A percentile compares a stretch with the other conserved stretches of the same genome.
These are phyloP conservation scores for Orientallactaga bullata DNA, from an alignment of 2,113 vertebrate species.

Conservation along the genomic window DNA sequence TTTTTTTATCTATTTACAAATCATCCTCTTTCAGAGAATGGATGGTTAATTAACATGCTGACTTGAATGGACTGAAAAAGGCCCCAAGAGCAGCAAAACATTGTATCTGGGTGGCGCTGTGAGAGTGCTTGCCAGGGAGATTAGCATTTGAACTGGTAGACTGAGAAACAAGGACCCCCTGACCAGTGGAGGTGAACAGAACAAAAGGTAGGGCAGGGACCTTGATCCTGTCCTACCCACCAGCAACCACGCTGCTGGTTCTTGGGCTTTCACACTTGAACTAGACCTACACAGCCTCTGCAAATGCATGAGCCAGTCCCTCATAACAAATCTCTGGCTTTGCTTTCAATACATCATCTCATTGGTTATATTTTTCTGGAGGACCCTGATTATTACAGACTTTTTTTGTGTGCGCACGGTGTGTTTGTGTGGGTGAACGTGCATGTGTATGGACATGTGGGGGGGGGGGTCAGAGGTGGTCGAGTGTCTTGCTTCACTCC, in stretches of 20 bases:
- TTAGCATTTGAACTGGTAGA: neutral
- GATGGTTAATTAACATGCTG: neutral
- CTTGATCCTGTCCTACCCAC: too few species aligned
- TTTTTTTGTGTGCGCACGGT: too few species aligned
- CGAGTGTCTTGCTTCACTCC: too few species aligned
- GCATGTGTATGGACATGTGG: too few species aligned
- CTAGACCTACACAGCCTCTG: neutral
- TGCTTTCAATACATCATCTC: neutral
- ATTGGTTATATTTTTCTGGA: neutral
- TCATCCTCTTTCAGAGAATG: slow-evolving; percentile 27
- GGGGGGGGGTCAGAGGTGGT: too few species aligned
- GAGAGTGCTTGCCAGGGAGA: neutral
- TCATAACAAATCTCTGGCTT: neutral
- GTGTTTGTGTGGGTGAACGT: too few species aligned
- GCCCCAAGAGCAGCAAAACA: neutral
- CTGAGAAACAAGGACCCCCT: neutral
- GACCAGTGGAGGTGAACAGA: neutral
- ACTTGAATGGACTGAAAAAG: neutral
- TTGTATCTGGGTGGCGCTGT: neutral
- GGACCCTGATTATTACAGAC: neutral
- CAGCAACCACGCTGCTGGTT: neutral
- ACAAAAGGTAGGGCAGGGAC: neutral
- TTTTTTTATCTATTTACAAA: too few species aligned
- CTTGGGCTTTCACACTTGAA: neutral
- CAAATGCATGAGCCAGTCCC: neutral